phyloP scores from a whole-genome alignment of 2,888 invertebrate genomes.

The Netelia melanura region DNA sequence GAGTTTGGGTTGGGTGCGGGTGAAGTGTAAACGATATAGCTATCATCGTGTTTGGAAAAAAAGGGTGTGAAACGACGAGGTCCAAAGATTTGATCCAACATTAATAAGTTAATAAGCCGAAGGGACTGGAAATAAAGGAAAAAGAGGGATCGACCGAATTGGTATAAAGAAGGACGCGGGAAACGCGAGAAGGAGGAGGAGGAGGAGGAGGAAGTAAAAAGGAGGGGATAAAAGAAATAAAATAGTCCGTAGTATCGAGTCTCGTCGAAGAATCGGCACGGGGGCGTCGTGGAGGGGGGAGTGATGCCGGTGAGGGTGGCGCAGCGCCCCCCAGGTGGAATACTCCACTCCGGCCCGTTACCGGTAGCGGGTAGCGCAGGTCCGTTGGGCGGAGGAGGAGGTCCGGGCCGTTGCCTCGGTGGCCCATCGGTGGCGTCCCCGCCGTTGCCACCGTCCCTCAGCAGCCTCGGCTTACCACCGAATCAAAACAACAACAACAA shows the following conservation, averaged over 20 bases:
- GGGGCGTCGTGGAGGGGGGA: conserved; percentile 84
- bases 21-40: conserved; percentile 19
- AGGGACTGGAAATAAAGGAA: too few species aligned
- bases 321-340: conserved; percentile 88
- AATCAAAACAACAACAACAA: conserved; percentile 68
- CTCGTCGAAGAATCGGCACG: conserved; percentile 72
- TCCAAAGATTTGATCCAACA: too few species aligned
- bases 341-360: conserved; percentile 87
- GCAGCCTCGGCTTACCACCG: conserved; percentile 72
- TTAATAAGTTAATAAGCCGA: too few species aligned
- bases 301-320: conserved; percentile 86
- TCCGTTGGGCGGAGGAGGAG: conserved; percentile 85
- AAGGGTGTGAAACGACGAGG: too few species aligned
- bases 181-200: not conserved
- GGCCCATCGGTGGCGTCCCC: conserved; percentile 84
- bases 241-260: conserved; percentile 54
- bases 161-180: not conserved
- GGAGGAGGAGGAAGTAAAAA: conserved; percentile 1
- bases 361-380: conserved; percentile 89
- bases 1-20: conserved; percentile 27
- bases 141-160: too few species aligned
- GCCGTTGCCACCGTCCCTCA: conserved; percentile 79
- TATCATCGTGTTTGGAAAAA: not conserved
- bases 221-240: not conserved
- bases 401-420: conserved; percentile 87